Evolutionary conservation across 2,113 vertebrate species (phyloP).

Genomic region (Todiramphus saurophagus): DNA sequence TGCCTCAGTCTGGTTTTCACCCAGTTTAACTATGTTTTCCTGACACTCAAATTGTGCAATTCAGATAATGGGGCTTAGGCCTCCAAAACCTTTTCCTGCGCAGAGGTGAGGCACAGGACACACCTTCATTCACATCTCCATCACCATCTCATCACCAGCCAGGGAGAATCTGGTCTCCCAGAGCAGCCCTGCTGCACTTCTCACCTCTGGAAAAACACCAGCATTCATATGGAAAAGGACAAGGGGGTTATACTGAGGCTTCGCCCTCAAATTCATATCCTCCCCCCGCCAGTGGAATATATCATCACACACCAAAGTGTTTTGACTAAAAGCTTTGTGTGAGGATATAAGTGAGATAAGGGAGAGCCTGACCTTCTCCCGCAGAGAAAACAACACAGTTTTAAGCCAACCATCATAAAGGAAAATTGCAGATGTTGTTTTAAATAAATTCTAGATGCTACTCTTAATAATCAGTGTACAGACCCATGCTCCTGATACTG

Average conservation of each 20-base stretch:
- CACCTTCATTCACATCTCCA: neutral
- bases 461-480: neutral
- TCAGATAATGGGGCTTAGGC: neutral
- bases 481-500: neutral
- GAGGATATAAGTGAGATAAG: neutral
- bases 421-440: neutral
- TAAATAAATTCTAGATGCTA: neutral
- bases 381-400: neutral
- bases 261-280: neutral
- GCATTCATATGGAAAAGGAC: accelerated
- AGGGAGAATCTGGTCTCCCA: neutral
- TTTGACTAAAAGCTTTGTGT: neutral
- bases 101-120: neutral
- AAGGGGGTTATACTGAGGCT: neutral
- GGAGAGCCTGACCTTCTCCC: neutral
- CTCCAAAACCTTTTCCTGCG: neutral
- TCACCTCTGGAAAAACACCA: neutral
- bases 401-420: neutral
- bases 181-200: neutral
- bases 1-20: neutral
- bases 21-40: neutral
- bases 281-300: neutral
- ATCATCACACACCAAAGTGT: neutral
- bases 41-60: neutral
- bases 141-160: no score